Evolutionary conservation across 2,113 vertebrate genomes (phyloP).

Genomic region (Blennius ocellaris): DNA sequence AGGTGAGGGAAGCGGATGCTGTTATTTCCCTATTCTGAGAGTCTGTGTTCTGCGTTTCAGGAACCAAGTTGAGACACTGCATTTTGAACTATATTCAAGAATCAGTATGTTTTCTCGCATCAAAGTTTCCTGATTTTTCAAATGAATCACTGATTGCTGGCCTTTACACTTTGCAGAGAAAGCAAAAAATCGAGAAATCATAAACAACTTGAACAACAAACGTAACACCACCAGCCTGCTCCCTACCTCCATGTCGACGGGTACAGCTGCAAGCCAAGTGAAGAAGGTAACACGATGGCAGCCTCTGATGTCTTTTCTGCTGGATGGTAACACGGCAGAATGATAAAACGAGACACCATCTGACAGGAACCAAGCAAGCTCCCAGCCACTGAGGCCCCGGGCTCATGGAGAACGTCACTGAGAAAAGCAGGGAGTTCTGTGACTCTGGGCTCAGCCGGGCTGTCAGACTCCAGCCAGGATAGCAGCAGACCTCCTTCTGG

Average conservation of each 20-base stretch:
- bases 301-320: background rate
- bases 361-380: constrained; percentile 72
- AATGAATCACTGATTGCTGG: background rate
- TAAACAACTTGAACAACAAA: constrained; percentile 90
- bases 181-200: constrained; percentile 86
- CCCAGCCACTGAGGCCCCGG: constrained; percentile 74
- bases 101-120: background rate
- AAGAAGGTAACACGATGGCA: constrained; percentile 76
- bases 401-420: constrained; percentile 84
- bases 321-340: background rate
- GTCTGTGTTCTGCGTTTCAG: background rate
- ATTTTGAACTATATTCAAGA: too few relatives aligned
- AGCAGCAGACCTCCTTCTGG: constrained; percentile 51
- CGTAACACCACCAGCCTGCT: constrained; percentile 77
- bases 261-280: constrained; percentile 66
- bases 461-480: constrained; percentile 73
- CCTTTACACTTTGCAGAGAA: constrained; percentile 76
- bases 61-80: background rate
- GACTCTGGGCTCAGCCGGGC: constrained; percentile 78
- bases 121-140: background rate
- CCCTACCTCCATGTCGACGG: constrained; percentile 72
- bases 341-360: background rate
- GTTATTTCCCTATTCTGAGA: background rate
- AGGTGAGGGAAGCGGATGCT: constrained; percentile 59
- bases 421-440: constrained; percentile 84